Evolutionary conservation across 2,888 invertebrate species (phyloP).

Genomic region (Argynnis bischoffii): DNA sequence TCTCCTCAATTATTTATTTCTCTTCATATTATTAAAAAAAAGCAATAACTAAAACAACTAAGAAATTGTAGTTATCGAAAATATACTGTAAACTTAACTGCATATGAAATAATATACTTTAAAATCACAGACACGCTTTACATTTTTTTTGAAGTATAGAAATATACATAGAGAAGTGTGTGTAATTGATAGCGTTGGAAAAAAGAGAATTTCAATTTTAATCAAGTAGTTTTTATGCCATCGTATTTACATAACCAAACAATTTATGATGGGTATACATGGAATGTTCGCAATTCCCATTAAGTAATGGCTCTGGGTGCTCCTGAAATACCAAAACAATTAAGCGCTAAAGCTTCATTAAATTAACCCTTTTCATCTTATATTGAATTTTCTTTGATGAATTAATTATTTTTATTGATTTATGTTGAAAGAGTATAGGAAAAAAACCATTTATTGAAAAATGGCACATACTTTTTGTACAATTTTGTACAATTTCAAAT

Average conservation of each 20-base stretch:
- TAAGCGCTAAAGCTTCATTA: constrained; percentile 21
- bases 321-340: constrained; percentile 22
- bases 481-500: too few relatives aligned
- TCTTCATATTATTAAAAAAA: too few relatives aligned
- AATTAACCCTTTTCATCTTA: constrained; percentile 17
- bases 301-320: constrained; percentile 25
- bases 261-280: constrained; percentile 16
- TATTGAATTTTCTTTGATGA: constrained; percentile 19
- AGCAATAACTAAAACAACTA: too few relatives aligned
- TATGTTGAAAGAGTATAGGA: not conserved
- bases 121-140: too few relatives aligned
- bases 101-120: too few relatives aligned
- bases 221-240: constrained; percentile 10
- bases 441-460: too few relatives aligned
- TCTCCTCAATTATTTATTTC: too few relatives aligned
- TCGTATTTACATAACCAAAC: constrained; percentile 2
- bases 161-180: not conserved
- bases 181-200: not conserved
- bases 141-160: too few relatives aligned
- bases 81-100: too few relatives aligned
- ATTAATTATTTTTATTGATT: constrained; percentile 3
- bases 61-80: too few relatives aligned
- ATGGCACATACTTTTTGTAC: too few relatives aligned
- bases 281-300: constrained; percentile 23
- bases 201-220: constrained; percentile 9